phyloP scores from a whole-genome alignment of 2,888 invertebrate genomes.

The Sympetrum striolatum region DNA sequence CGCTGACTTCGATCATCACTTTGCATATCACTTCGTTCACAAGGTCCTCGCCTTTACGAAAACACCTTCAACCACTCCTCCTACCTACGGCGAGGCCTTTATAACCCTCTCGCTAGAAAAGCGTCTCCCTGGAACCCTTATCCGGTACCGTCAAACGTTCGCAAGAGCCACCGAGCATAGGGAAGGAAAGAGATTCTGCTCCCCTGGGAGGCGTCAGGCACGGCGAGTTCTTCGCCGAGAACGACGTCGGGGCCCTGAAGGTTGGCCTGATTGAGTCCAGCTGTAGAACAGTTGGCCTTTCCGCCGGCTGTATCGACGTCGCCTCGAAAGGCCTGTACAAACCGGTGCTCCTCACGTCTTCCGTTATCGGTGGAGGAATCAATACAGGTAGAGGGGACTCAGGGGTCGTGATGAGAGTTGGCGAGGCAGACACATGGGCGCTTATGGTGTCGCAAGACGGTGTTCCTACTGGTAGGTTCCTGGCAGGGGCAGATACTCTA shows the following conservation, averaged over 20 bases:
- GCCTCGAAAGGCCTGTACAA: slow-evolving; percentile 22
- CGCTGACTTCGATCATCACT: neutral
- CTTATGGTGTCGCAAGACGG: slow-evolving; percentile 16
- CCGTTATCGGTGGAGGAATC: neutral
- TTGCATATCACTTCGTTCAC: neutral
- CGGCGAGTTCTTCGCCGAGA: neutral
- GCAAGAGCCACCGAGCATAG: neutral
- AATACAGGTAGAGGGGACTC: neutral
- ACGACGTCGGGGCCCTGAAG: neutral
- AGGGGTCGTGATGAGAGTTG: neutral
- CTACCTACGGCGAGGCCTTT: neutral
- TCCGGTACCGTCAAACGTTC: slow-evolving; percentile 20
- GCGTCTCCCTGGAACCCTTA: slow-evolving; percentile 24
- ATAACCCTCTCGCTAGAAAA: slow-evolving; percentile 18
- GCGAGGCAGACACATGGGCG: slow-evolving; percentile 5
- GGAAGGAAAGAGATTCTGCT: neutral
- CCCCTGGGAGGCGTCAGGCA: slow-evolving; percentile 4
- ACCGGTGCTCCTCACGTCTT: slow-evolving; percentile 17
- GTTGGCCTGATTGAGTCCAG: neutral
- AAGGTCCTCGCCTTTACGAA: neutral
- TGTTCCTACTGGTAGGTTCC: neutral
- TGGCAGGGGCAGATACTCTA: neutral
- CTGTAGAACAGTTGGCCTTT: neutral
- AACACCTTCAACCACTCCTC: neutral
- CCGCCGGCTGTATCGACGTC: neutral